phyloP scores from a whole-genome alignment of 1,140 invertebrate genomes.

The Polypedilum pembai region DNA sequence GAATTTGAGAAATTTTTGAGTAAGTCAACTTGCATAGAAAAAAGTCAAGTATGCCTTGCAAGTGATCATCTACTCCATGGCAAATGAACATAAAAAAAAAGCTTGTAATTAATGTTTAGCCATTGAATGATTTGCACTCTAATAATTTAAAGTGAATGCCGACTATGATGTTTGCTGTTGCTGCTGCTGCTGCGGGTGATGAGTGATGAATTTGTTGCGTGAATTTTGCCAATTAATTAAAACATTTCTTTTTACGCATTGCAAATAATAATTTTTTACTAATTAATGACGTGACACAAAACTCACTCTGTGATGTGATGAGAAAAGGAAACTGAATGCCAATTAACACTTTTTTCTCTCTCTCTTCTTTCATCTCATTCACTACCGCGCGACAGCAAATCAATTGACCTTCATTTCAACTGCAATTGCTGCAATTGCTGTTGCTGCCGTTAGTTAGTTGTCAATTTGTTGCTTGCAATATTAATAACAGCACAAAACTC shows the following conservation, averaged over 20 bases:
- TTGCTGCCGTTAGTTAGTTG: not conserved
- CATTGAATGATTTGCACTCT: slow-evolving; percentile 12
- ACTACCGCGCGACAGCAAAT: slow-evolving; percentile 15
- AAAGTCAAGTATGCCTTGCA: no score
- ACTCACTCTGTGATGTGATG: no score
- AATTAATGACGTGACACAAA: slow-evolving; percentile 5
- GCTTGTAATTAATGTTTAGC: not conserved
- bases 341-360: slow-evolving; percentile 1
- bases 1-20: no score
- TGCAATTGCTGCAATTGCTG: not conserved
- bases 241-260: not conserved
- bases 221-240: slow-evolving; percentile 4
- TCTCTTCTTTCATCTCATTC: not conserved
- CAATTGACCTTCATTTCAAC: slow-evolving; percentile 9
- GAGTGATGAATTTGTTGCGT: slow-evolving; percentile 11
- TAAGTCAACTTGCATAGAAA: no score
- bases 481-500: not conserved
- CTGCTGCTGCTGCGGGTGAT: not conserved
- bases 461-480: slow-evolving; percentile 8
- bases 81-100: not conserved
- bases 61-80: not conserved
- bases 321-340: slow-evolving; percentile 3
- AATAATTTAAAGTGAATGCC: not conserved
- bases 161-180: not conserved
- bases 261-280: not conserved